Percentiles rank a stretch among this genome's conserved stretches.
phyloP scores from a whole-genome alignment of 2,797 vertebrate species.

The Pitangus sulphuratus region DNA sequence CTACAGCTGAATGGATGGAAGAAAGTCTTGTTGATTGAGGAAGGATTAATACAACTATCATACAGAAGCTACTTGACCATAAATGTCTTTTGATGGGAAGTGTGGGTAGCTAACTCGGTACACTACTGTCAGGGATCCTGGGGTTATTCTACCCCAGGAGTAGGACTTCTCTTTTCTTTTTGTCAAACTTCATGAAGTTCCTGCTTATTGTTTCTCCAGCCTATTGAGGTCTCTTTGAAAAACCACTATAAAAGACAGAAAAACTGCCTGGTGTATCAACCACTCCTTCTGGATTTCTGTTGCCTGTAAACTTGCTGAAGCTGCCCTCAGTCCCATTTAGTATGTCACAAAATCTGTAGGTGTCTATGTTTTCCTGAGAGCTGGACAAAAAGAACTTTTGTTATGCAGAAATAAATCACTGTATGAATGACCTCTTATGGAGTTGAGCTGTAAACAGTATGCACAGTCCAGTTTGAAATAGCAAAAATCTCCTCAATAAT shows the following conservation, averaged over 20 bases:
- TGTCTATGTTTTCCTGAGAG: not conserved
- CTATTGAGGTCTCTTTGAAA: not conserved
- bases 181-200: not conserved
- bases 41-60: not conserved
- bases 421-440: not conserved
- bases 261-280: not conserved
- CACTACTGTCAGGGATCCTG: not conserved
- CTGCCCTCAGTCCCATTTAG: not conserved
- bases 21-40: not conserved
- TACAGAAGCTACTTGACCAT: not conserved
- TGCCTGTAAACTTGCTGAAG: not conserved
- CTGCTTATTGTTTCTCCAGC: not conserved
- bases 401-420: not conserved
- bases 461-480: conserved; percentile 17
- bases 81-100: not conserved
- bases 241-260: not conserved
- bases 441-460: not conserved
- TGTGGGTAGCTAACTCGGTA: not conserved
- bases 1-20: not conserved
- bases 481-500: conserved; percentile 39
- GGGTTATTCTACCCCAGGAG: not conserved
- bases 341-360: not conserved
- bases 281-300: not conserved
- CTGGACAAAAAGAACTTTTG: not conserved
- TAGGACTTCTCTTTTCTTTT: not conserved